These are phyloP conservation scores for Apodemia mormo DNA, from an alignment of 2,888 invertebrate genomes.

Conservation along the genomic window DNA sequence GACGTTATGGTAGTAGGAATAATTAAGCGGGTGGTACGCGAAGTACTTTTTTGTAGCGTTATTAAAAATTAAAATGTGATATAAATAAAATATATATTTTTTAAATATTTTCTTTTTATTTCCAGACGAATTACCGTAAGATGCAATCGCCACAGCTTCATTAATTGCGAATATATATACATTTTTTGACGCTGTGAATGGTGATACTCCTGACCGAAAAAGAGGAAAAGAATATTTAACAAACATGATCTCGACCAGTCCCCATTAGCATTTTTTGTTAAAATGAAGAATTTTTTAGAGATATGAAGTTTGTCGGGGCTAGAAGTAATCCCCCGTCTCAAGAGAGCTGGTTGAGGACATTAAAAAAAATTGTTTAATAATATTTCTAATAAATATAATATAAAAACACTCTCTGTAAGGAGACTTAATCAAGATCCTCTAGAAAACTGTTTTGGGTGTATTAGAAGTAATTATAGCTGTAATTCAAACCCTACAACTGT, in stretches of 20 bases:
- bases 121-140: slow-evolving; percentile 26
- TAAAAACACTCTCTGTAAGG: slow-evolving; percentile 14
- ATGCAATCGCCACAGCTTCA: slow-evolving; percentile 19
- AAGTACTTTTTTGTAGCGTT: too few relatives aligned
- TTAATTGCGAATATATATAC: slow-evolving; percentile 22
- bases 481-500: too few relatives aligned
- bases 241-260: too few relatives aligned
- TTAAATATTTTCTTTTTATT: background rate
- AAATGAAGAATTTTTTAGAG: slow-evolving; percentile 27
- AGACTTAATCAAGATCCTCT: slow-evolving; percentile 21
- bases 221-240: too few relatives aligned
- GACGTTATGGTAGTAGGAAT: too few relatives aligned
- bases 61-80: too few relatives aligned
- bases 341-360: slow-evolving; percentile 27
- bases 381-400: background rate
- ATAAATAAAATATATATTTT: too few relatives aligned
- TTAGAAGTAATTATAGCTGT: too few relatives aligned
- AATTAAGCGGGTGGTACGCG: too few relatives aligned
- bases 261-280: slow-evolving; percentile 16
- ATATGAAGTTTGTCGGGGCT: too few relatives aligned
- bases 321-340: slow-evolving; percentile 22
- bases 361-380: slow-evolving; percentile 4
- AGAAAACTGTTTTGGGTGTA: too few relatives aligned
- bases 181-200: slow-evolving; percentile 24
- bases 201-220: slow-evolving; percentile 23